These are phyloP conservation scores for Geodia barretti DNA, from an alignment of 37 sponge, comb jelly and placozoan species.

Conservation along the genomic window DNA sequence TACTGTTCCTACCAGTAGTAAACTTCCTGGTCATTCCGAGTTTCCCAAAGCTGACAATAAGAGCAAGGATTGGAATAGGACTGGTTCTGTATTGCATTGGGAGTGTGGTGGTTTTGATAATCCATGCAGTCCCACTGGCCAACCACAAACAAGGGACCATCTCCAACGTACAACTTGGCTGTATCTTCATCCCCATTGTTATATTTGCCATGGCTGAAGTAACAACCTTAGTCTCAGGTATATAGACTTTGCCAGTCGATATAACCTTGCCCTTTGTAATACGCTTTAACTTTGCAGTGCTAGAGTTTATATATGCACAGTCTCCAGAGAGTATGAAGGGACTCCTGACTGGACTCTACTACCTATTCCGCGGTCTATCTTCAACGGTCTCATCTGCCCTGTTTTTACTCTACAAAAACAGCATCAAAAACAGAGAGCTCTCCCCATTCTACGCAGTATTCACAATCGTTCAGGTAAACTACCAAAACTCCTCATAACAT, in stretches of 20 bases:
- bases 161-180: not conserved
- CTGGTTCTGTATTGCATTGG: conserved; percentile 2
- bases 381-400: not conserved
- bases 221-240: conserved; percentile 12
- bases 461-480: not conserved
- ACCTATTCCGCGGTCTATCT: conserved; percentile 29
- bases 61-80: conserved; percentile 8
- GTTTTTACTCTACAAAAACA: not conserved
- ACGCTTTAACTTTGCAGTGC: not conserved
- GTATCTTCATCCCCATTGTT: conserved; percentile 16
- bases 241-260: not conserved
- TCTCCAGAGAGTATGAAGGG: conserved; percentile 31
- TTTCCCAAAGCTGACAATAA: conserved; percentile 13
- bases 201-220: conserved; percentile 15
- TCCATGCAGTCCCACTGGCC: not conserved
- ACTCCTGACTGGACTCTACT: conserved; percentile 39
- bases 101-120: not conserved
- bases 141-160: not conserved
- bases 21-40: conserved; percentile 29
- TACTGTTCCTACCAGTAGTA: conserved; percentile 11
- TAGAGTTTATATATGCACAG: conserved; percentile 31
- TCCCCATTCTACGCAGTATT: not conserved
- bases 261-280: not conserved
- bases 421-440: not conserved
- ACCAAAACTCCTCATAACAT: not conserved